Evolutionary conservation across 2,113 vertebrate genomes (phyloP), one percentile per base, ranked within the genome.

Genomic region (Apaloderma vittatum): DNA sequence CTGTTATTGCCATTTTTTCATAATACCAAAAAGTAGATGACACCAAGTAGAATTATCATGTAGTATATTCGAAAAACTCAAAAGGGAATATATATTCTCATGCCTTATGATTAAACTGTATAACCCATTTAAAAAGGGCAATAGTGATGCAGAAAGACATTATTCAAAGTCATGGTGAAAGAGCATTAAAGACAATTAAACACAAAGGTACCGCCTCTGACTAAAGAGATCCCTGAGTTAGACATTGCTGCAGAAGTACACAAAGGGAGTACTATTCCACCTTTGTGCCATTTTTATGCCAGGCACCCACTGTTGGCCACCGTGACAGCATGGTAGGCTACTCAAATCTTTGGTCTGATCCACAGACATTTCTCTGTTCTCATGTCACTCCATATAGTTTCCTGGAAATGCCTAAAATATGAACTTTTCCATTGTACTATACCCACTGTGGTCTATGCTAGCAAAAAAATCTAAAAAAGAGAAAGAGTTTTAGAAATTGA

Each of bases 131-230:
- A 21, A 88, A 83, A 73, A 48, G 40, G 21, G 36, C 30, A 92
- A 57, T 1, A 87, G 27, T 49, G 34, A 82, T 54, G 40, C 14
- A 82, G 86, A 91, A 81, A 79, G 20, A n/a, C 16, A 6, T 67
- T 80, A 86, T 61, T 61, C 36, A 80, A 58, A 73, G 11, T 9
- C 36, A 54, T 8, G 13, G 26, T 5, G 14, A 13, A 36, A 82
- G 83, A 76, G 23, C 27, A 88, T 77, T 74, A 62, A 54, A 70
- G 88, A 48, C 37, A 81, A 72, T 93, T 71, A 93, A 87, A 87
- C 51, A 80, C 34, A 94, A 83, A 88, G 12, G 26, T 67, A 9
- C 9, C 81, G 22, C 34, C 11, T 85, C 74, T 88, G 45, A 75
- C 16, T 90, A 65, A 89, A 90, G 27, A 51, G 5, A 68, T n/a